Evolutionary conservation across 30 jellyfish, hydroid and myxozoan species (phyloP).

Genomic region (Aurelia coerulea): DNA sequence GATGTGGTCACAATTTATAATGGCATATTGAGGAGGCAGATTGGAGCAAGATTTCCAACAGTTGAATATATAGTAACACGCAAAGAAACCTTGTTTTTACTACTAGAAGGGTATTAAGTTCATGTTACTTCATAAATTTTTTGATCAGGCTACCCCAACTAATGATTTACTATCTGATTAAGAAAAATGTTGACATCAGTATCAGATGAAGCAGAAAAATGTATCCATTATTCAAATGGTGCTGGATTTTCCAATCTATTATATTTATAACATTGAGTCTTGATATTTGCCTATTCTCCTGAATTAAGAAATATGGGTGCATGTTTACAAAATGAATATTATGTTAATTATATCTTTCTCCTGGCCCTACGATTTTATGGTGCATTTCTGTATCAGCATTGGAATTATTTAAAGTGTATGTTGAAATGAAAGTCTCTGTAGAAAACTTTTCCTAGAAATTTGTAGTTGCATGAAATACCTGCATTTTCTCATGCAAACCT

Average conservation of each 20-base stretch:
- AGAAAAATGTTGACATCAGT: background rate
- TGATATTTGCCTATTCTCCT: too few species aligned
- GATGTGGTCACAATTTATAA: conserved; percentile 94
- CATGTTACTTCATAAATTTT: background rate
- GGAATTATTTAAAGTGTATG: too few species aligned
- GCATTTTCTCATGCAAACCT: background rate
- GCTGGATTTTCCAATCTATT: too few species aligned
- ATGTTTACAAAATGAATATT: too few species aligned
- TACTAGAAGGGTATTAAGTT: conserved; percentile 79
- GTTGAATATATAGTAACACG: conserved; percentile 56
- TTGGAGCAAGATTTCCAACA: conserved; percentile 96
- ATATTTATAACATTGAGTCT: too few species aligned
- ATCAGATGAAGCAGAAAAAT: background rate
- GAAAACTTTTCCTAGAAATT: too few species aligned
- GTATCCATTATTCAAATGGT: background rate
- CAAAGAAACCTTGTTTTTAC: conserved; percentile 52
- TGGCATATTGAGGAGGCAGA: conserved; percentile 79
- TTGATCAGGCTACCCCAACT: background rate
- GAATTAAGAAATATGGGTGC: too few species aligned
- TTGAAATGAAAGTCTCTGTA: too few species aligned
- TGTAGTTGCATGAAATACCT: too few species aligned
- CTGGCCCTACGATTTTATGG: too few species aligned
- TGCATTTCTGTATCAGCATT: too few species aligned
- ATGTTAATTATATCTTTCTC: too few species aligned
- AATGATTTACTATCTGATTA: background rate